Evolutionary conservation across 1,140 invertebrate genomes (phyloP).

Genomic region (Drosophila watanabei): DNA sequence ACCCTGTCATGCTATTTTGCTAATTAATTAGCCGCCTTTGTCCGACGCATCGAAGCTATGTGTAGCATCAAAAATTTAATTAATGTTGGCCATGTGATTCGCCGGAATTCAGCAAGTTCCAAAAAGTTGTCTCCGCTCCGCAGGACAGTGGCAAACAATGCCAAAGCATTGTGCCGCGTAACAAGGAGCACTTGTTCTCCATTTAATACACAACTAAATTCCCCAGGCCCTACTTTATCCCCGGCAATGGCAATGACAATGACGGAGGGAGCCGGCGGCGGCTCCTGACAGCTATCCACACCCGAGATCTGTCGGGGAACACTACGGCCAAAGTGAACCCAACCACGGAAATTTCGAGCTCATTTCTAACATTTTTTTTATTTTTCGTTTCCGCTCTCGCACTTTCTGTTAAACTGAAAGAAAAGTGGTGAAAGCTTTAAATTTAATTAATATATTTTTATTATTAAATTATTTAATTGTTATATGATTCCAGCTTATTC

Average conservation of each 20-base stretch:
- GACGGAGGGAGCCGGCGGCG: conserved; percentile 22
- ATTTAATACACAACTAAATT: conserved; percentile 40
- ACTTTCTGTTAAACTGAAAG: background rate
- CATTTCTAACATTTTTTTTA: conserved; percentile 17
- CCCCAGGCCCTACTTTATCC: conserved; percentile 57
- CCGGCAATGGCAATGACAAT: conserved; percentile 31
- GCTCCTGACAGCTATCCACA: conserved; percentile 19
- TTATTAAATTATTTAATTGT: background rate
- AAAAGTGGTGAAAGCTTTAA: background rate
- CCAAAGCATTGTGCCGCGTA: conserved; percentile 23
- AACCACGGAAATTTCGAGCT: conserved; percentile 29
- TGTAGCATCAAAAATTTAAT: conserved; percentile 67
- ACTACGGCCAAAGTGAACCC: conserved; percentile 18
- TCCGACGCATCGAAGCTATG: conserved; percentile 47
- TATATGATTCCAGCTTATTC: background rate
- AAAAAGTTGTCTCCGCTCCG: conserved; percentile 29
- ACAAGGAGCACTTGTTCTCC: conserved; percentile 45
- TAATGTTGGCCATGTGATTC: conserved; percentile 61
- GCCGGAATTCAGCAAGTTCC: conserved; percentile 19
- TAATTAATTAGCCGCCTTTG: conserved; percentile 75
- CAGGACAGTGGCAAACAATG: conserved; percentile 37
- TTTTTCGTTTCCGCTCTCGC: background rate
- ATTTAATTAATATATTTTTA: background rate
- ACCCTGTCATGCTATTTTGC: conserved; percentile 58
- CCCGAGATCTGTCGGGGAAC: conserved; percentile 18